These are phyloP conservation scores for Anolis carolinensis DNA, from an alignment of 2,113 vertebrate genomes.

Conservation along the genomic window DNA sequence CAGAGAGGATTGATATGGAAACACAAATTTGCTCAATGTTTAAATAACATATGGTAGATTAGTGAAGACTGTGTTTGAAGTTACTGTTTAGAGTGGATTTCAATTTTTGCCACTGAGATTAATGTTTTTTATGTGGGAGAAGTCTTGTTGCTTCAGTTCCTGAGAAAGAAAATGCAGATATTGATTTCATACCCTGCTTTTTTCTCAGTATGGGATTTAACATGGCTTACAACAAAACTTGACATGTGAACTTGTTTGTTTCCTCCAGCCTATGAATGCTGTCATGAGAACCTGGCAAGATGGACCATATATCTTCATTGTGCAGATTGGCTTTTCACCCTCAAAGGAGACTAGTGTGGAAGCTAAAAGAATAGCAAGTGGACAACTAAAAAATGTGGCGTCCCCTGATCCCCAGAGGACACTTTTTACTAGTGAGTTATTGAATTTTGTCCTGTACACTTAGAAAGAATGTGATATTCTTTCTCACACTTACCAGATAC, in stretches of 20 bases:
- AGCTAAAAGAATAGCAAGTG: constrained; percentile 41
- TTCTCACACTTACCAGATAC: background rate
- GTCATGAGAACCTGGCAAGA: constrained; percentile 90
- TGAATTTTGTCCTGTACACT: background rate
- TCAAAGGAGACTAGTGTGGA: constrained; percentile 57
- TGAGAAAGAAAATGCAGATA: background rate
- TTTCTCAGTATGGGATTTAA: too few relatives aligned
- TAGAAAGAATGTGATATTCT: background rate
- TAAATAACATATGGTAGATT: background rate
- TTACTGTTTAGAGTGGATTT: background rate
- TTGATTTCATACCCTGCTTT: background rate
- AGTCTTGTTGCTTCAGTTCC: background rate
- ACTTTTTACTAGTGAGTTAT: constrained; percentile 77
- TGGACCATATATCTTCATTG: constrained; percentile 93
- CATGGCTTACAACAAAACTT: background rate
- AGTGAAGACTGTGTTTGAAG: background rate
- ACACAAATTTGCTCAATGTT: background rate
- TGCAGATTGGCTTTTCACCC: constrained; percentile 74
- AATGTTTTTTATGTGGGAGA: background rate
- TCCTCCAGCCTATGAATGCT: constrained; percentile 78
- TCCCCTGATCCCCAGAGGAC: constrained; percentile 46
- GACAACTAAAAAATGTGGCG: constrained; percentile 38
- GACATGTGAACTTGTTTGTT: background rate
- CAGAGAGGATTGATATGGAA: too few relatives aligned
- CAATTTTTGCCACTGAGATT: background rate